phyloP scores from a whole-genome alignment of 2,888 invertebrate species.

The Drosophila melanosoma region DNA sequence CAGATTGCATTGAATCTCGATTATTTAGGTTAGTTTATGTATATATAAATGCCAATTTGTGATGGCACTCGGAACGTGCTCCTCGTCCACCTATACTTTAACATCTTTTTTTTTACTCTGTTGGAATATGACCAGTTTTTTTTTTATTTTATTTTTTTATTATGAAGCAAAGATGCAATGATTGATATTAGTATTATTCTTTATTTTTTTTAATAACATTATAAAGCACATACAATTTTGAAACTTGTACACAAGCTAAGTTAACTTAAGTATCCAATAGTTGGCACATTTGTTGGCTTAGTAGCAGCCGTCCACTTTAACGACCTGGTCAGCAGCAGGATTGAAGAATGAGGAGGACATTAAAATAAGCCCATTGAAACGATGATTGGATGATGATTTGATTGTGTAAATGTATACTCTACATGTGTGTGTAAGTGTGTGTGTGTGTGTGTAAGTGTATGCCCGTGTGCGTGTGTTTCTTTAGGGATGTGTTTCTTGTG shows the following conservation, averaged over 20 bases:
- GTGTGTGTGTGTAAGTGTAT: neutral
- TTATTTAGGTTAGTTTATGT: neutral
- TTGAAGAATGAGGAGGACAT: constrained; percentile 23
- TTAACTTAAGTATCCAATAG: neutral
- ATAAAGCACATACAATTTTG: neutral
- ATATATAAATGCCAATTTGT: neutral
- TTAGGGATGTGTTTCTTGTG: neutral
- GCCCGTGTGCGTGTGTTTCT: neutral
- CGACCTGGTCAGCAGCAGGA: constrained; percentile 25
- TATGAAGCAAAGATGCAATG: neutral
- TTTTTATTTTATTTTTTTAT: neutral
- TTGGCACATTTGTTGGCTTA: constrained; percentile 7
- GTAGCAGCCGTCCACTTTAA: constrained; percentile 30
- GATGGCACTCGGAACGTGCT: constrained; percentile 10
- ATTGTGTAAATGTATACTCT: constrained; percentile 26
- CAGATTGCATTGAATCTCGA: neutral
- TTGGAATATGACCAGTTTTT: neutral
- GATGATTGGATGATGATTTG: constrained; percentile 96
- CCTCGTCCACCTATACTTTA: constrained; percentile 10
- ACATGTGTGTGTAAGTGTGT: neutral
- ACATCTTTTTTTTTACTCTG: neutral
- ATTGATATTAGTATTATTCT: neutral
- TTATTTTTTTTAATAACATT: neutral
- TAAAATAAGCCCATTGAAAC: constrained; percentile 90
- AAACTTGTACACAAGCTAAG: neutral